Evolutionary conservation across 2,888 invertebrate species (phyloP).

Genomic region (Volucella inanis): DNA sequence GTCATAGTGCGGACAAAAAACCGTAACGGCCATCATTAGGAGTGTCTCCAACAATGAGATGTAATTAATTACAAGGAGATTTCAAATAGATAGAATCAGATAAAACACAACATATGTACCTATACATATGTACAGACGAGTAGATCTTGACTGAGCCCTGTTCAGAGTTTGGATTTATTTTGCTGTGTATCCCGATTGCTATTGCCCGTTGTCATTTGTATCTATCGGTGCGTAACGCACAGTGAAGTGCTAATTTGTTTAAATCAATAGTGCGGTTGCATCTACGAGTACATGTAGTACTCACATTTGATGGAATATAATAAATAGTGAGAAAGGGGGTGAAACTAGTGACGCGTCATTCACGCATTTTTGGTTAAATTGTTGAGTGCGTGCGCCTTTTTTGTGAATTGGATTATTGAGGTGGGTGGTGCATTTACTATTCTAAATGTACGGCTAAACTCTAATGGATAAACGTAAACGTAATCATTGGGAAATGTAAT

Average conservation of each 20-base stretch:
- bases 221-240: conserved; percentile 25
- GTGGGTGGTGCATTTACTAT: background rate
- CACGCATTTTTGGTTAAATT: conserved; percentile 47
- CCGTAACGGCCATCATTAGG: conserved; percentile 21
- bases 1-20: conserved; percentile 38
- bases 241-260: conserved; percentile 60
- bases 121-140: no score
- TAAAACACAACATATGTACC: no score
- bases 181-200: background rate
- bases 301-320: conserved; percentile 47
- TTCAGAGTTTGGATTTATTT: conserved; percentile 2
- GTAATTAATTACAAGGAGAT: conserved; percentile 42
- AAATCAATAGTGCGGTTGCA: conserved; percentile 51
- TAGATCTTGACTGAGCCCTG: background rate
- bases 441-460: background rate
- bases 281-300: background rate
- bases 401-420: conserved; percentile 4
- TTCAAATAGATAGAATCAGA: conserved; percentile 8
- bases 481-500: conserved; percentile 32
- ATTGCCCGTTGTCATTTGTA: background rate
- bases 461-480: conserved; percentile 55
- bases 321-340: conserved; percentile 17
- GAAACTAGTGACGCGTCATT: conserved; percentile 30
- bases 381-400: background rate
- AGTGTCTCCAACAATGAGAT: conserved; percentile 14